Percentiles rank a stretch among this genome's conserved stretches.
phyloP scores from a whole-genome alignment of 2,888 invertebrate species.

The Pollenia griseotomentosa region DNA sequence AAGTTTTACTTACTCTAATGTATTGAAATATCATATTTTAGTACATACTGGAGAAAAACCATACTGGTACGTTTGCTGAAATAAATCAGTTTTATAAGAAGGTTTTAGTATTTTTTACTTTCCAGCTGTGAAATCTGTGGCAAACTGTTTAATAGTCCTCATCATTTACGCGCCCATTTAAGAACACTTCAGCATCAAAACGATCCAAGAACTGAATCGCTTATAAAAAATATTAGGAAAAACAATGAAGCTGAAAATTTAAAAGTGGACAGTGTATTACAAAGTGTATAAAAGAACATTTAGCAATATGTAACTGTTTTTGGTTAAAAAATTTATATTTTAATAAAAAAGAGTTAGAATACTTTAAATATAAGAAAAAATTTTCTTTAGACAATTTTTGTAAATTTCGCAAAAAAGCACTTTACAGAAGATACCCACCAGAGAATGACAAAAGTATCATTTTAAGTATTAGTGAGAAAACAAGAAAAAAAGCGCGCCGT shows the following conservation, averaged over 20 bases:
- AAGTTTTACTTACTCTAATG: constrained; percentile 83
- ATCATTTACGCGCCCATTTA: constrained; percentile 83
- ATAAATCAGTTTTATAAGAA: too few relatives aligned
- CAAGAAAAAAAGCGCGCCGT: too few relatives aligned
- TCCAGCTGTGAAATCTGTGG: constrained; percentile 82
- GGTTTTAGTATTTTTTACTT: background rate
- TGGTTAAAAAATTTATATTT: too few relatives aligned
- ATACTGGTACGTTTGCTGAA: constrained; percentile 75
- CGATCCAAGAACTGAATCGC: constrained; percentile 78
- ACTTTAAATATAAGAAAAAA: too few relatives aligned
- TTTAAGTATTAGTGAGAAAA: too few relatives aligned
- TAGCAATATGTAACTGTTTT: too few relatives aligned
- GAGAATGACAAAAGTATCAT: too few relatives aligned
- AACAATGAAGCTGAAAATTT: constrained; percentile 60
- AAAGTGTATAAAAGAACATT: too few relatives aligned
- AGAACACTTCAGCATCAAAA: constrained; percentile 82
- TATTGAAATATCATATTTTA: constrained; percentile 81
- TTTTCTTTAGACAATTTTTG: too few relatives aligned
- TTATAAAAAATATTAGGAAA: constrained; percentile 75
- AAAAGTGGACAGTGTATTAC: background rate
- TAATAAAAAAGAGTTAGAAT: too few relatives aligned
- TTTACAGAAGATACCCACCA: too few relatives aligned
- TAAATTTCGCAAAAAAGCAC: too few relatives aligned
- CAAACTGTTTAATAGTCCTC: constrained; percentile 81
- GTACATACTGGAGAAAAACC: constrained; percentile 83